Conservation (phyloP, 2,113 vertebrate species). For the Catagonus wagneri region DNA sequence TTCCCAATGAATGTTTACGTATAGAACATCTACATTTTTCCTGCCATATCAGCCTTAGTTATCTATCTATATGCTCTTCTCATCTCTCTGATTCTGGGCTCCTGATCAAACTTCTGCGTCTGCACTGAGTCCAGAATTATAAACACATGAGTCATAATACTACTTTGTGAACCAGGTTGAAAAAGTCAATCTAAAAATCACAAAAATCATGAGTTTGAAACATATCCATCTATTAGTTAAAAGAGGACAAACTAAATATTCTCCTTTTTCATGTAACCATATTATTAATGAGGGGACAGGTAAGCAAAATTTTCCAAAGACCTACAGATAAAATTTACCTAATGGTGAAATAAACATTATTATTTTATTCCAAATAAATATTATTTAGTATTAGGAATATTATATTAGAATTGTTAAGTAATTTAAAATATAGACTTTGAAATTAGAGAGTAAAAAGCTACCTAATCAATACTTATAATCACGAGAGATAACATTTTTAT, state of each 20-base stretch:
- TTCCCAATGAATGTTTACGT: background rate
- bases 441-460: conserved; percentile 11
- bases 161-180: conserved; percentile 29
- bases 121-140: background rate
- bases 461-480: background rate
- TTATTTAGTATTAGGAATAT: background rate
- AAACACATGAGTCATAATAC: background rate
- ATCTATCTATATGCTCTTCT: background rate
- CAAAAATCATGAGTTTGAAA: conserved; percentile 22
- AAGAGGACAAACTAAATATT: background rate
- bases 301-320: conserved; percentile 2
- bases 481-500: background rate
- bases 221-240: background rate
- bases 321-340: background rate
- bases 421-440: conserved; percentile 32
- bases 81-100: background rate
- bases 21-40: background rate
- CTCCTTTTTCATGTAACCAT: background rate
- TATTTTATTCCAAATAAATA: conserved; percentile 32
- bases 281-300: background rate
- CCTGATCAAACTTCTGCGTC: background rate
- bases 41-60: background rate
- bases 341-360: background rate
- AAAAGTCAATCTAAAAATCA: conserved; percentile 42
- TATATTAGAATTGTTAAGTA: background rate